Evolutionary conservation across 2,888 invertebrate species (phyloP).

Genomic region (Romanomermis culicivorax): DNA sequence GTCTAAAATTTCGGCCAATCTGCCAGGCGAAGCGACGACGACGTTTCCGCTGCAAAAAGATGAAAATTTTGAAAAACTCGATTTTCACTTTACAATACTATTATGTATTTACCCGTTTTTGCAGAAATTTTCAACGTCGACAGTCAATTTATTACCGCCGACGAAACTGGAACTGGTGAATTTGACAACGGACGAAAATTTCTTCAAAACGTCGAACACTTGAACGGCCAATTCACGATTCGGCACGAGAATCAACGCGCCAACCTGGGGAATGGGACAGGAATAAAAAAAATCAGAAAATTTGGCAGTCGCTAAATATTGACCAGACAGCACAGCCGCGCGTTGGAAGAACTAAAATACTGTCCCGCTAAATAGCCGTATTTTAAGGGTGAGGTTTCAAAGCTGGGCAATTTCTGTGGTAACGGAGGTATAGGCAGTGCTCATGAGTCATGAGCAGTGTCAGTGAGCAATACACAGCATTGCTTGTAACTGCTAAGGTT

Average conservation of each 20-base stretch:
- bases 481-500: too few species aligned
- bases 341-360: too few species aligned
- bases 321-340: too few species aligned
- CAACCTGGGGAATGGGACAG: conserved; percentile 36
- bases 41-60: conserved; percentile 43
- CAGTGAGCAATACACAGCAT: too few species aligned
- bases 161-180: conserved; percentile 30
- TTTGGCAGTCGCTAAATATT: too few species aligned
- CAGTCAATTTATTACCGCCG: conserved; percentile 59
- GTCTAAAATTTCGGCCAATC: conserved; percentile 53
- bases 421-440: too few species aligned
- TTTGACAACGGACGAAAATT: conserved; percentile 13
- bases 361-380: too few species aligned
- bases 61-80: neutral
- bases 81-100: neutral
- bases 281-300: too few species aligned
- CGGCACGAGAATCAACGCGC: conserved; percentile 74
- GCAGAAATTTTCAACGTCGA: conserved; percentile 47
- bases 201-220: conserved; percentile 40
- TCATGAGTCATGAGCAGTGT: too few species aligned
- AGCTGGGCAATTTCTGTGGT: too few species aligned
- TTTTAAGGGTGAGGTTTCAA: too few species aligned
- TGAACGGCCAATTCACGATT: conserved; percentile 83
- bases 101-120: conserved; percentile 36
- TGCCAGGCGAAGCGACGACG: conserved; percentile 77